Conservation (phyloP, 2,888 invertebrate species). For the Diaphora mendica region DNA sequence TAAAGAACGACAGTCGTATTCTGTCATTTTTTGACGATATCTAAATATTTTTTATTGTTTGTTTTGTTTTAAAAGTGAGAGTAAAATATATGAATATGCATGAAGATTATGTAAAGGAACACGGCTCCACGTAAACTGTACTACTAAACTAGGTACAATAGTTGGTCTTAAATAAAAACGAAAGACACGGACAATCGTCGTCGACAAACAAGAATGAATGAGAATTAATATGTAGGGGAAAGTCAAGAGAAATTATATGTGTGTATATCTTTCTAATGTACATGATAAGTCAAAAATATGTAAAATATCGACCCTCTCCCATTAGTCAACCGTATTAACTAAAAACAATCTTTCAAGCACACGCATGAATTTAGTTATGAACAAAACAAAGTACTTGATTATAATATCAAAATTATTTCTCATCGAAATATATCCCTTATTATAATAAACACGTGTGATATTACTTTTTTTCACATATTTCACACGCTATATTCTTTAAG, state of each 20-base stretch:
- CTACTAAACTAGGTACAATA: not conserved
- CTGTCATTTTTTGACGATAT: slow-evolving; percentile 19
- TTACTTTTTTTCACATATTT: too few species aligned
- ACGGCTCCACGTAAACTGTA: not conserved
- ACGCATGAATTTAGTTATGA: not conserved
- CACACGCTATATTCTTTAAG: too few species aligned
- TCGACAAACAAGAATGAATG: not conserved
- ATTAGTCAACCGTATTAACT: not conserved
- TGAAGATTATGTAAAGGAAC: not conserved
- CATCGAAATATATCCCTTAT: too few species aligned
- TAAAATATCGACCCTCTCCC: not conserved
- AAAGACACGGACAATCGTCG: not conserved
- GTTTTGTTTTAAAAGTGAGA: not conserved
- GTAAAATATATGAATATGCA: not conserved
- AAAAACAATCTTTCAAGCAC: not conserved
- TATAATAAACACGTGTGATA: too few species aligned
- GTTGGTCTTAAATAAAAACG: not conserved
- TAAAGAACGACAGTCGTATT: slow-evolving; percentile 39
- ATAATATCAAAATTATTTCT: not conserved
- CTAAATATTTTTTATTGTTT: slow-evolving; percentile 16
- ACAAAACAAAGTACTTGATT: not conserved
- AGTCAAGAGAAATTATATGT: not conserved
- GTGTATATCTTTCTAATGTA: not conserved
- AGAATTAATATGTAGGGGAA: not conserved
- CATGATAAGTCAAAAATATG: not conserved